Evolutionary conservation across 2,113 vertebrate genomes (phyloP).

Genomic region (Mola mola): DNA sequence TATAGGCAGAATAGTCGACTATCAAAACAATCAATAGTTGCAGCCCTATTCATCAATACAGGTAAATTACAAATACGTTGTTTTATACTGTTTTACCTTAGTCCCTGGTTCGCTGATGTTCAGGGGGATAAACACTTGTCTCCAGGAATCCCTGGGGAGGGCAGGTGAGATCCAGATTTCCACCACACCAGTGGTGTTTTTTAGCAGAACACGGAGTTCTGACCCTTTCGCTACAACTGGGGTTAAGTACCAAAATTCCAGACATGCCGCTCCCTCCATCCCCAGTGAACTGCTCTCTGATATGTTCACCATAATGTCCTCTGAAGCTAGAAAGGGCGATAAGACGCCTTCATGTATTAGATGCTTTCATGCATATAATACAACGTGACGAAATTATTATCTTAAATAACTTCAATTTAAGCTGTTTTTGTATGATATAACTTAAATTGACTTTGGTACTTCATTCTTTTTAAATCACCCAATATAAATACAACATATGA

Average conservation of each 20-base stretch:
- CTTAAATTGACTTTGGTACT: background rate
- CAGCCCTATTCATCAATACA: no score
- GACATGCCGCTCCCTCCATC: slow-evolving; percentile 78
- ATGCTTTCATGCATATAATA: background rate
- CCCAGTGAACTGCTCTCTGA: slow-evolving; percentile 74
- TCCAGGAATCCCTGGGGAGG: slow-evolving; percentile 74
- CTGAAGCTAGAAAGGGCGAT: slow-evolving; percentile 47
- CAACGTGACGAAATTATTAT: no score
- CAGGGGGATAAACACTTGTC: slow-evolving; percentile 77
- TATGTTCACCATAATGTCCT: slow-evolving; percentile 61
- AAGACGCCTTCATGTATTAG: background rate
- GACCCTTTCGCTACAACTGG: slow-evolving; percentile 63
- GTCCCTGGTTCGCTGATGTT: slow-evolving; percentile 57
- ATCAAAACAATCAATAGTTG: no score
- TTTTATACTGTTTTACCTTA: slow-evolving; percentile 74
- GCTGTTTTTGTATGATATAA: no score
- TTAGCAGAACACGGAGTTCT: slow-evolving; percentile 77
- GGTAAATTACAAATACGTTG: background rate
- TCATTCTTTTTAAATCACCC: background rate
- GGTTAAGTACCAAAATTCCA: slow-evolving; percentile 89
- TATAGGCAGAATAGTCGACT: no score
- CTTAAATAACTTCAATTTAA: background rate
- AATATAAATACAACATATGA: background rate
- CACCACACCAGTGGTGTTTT: slow-evolving; percentile 41
- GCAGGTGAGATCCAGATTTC: slow-evolving; percentile 79